A percentile compares a stretch with the other conserved stretches of the same genome.
These are phyloP conservation scores for Hestina assimilis DNA, from an alignment of 1,140 invertebrate genomes.

Conservation along the genomic window DNA sequence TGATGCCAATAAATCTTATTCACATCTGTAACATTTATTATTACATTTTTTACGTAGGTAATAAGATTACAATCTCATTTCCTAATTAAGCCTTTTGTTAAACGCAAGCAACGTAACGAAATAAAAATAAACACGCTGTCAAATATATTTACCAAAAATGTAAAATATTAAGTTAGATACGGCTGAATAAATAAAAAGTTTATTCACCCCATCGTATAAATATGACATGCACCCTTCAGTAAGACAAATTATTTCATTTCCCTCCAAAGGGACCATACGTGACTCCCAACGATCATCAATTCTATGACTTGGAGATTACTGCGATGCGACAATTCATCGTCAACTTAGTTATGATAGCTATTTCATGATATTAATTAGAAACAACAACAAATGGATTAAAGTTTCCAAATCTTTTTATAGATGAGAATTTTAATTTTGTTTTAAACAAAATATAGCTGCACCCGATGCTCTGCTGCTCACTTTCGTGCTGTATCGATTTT, in stretches of 20 bases:
- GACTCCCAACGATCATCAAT: conserved; percentile 57
- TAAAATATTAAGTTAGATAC: not conserved
- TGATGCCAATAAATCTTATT: no score
- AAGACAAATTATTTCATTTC: conserved; percentile 77
- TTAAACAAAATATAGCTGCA: no score
- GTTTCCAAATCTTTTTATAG: not conserved
- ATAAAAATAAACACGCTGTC: not conserved
- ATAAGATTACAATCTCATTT: no score
- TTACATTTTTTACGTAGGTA: no score
- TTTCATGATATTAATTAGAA: conserved; percentile 3
- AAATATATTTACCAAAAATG: not conserved
- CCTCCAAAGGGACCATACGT: conserved; percentile 67
- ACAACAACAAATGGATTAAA: not conserved
- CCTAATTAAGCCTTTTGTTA: no score
- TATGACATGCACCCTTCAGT: conserved; percentile 72
- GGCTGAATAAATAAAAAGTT: conserved; percentile 34
- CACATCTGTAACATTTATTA: no score
- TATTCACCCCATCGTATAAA: conserved; percentile 61
- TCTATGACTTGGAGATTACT: conserved; percentile 46
- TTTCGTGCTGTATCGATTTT: no score
- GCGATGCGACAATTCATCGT: conserved; percentile 52
- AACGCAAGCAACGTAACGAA: no score
- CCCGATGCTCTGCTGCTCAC: no score
- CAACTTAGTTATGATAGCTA: conserved; percentile 37
- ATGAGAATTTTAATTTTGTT: no score